Evolutionary conservation across 2,888 invertebrate genomes (phyloP), one percentile per base, ranked within the genome.

Genomic region (Pyrrhia umbra): DNA sequence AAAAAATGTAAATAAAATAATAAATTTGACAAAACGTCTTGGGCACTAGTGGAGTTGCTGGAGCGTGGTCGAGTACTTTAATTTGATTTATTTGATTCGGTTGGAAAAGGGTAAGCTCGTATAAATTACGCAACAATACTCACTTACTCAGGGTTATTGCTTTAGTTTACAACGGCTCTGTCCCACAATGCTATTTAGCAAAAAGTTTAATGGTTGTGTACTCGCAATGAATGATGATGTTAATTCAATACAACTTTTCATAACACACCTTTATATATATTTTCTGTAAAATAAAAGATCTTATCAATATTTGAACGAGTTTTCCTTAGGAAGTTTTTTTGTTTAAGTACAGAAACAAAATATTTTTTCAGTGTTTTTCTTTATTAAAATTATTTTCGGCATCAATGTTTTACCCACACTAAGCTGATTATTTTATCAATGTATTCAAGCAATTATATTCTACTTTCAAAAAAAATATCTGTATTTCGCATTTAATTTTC

Each of bases 11-110:
- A 94, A 95, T 94, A 92, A 93, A 94, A 94, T 94, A 94, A 94
- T 94, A 94, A 94, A 93, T 92, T 94, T 94, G 92, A 95, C 95
- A 95, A 95, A 95, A 95, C 94, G 95, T 95, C 95, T 95, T 95
- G 91, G 92, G 92, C 94, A 92, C 94, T 95, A 90, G 88, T 85
- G 87, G 85, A 90, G 80, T 89, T 89, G 76, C 78, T 81, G 87
- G 83, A 92, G 93, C 95, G 93, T 90, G 88, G 85, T 89, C 85
- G 88, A 94, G 91, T 93, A 83, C 89, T 92, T 91, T 93, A 93
- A 93, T 94, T 93, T 95, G 95, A 95, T 95, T 94, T 95, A 95
- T 95, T 92, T 92, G 89, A 89, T 91, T 90, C 87, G 69, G 82
- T 87, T 79, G 75, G 83, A 83, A 94, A 94, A 93, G 94, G 94